phyloP scores from a whole-genome alignment of 2,888 invertebrate species.

The Deroplatys truncata region DNA sequence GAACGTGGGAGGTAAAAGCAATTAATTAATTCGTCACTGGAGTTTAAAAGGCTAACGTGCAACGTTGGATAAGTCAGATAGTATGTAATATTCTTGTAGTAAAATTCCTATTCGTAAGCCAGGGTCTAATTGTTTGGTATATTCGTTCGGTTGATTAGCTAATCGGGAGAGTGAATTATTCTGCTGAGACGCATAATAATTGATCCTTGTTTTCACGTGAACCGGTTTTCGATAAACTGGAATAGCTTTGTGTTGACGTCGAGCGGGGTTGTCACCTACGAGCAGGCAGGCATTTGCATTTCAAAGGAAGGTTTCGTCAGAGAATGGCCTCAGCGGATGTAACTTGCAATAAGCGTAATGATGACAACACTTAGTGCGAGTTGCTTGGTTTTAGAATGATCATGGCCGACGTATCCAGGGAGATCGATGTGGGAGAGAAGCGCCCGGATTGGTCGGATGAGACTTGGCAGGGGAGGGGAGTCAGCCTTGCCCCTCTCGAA shows the following conservation, averaged over 20 bases:
- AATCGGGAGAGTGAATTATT: too few relatives aligned
- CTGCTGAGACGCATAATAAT: neutral
- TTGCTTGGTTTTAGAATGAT: constrained; percentile 1
- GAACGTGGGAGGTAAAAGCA: too few relatives aligned
- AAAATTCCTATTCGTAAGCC: too few relatives aligned
- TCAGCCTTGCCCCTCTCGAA: neutral
- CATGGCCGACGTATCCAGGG: constrained; percentile 11
- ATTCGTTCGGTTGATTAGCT: too few relatives aligned
- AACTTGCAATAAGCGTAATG: neutral
- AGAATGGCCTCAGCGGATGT: too few relatives aligned
- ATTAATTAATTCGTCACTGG: too few relatives aligned
- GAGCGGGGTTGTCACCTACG: too few relatives aligned
- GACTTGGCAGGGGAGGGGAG: neutral
- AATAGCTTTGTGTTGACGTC: neutral
- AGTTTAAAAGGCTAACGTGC: too few relatives aligned
- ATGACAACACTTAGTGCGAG: constrained; percentile 5
- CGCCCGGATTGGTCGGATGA: constrained; percentile 4
- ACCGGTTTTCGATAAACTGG: neutral
- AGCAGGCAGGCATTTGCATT: neutral
- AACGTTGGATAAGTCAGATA: too few relatives aligned
- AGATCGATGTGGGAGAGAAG: constrained; percentile 10
- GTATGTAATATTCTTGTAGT: too few relatives aligned
- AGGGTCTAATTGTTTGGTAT: too few relatives aligned
- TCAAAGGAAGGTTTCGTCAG: neutral
- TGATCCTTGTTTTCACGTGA: neutral